Percentiles rank a stretch among this genome's conserved stretches.
phyloP scores from a whole-genome alignment of 1,140 invertebrate species.

The Micrasema minimum region DNA sequence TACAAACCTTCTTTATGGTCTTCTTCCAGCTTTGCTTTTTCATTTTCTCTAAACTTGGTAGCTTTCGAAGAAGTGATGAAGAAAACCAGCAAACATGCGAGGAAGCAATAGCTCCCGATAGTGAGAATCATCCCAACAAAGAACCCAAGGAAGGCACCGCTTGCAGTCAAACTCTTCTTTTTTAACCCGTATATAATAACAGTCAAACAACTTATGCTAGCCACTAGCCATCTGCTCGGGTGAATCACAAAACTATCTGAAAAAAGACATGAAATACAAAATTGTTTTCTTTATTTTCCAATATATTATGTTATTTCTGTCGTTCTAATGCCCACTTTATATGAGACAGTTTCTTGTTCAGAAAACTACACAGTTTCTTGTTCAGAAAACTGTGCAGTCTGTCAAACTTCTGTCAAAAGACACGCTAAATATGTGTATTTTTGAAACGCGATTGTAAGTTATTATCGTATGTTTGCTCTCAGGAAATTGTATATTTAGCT shows the following conservation, averaged over 20 bases:
- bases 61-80: slow-evolving; percentile 85
- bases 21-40: slow-evolving; percentile 80
- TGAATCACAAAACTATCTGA: slow-evolving; percentile 73
- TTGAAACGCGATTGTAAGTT: too few species aligned
- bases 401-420: too few species aligned
- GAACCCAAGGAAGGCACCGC: slow-evolving; percentile 78
- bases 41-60: slow-evolving; percentile 78
- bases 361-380: too few species aligned
- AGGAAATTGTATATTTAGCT: too few species aligned
- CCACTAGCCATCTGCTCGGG: slow-evolving; percentile 78
- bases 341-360: too few species aligned
- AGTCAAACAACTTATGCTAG: slow-evolving; percentile 75
- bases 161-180: slow-evolving; percentile 74
- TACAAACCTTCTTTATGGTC: slow-evolving; percentile 83
- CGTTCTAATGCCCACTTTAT: too few species aligned
- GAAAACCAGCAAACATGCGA: slow-evolving; percentile 79
- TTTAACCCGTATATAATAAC: slow-evolving; percentile 75
- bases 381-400: too few species aligned
- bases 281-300: slow-evolving; percentile 23
- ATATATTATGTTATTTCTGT: too few species aligned
- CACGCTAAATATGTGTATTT: too few species aligned
- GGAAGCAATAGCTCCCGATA: slow-evolving; percentile 81
- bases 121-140: slow-evolving; percentile 84
- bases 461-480: too few species aligned
- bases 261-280: slow-evolving; percentile 56